Evolutionary conservation across 2,113 vertebrate species (phyloP).

Genomic region (Pseudois nayaur): DNA sequence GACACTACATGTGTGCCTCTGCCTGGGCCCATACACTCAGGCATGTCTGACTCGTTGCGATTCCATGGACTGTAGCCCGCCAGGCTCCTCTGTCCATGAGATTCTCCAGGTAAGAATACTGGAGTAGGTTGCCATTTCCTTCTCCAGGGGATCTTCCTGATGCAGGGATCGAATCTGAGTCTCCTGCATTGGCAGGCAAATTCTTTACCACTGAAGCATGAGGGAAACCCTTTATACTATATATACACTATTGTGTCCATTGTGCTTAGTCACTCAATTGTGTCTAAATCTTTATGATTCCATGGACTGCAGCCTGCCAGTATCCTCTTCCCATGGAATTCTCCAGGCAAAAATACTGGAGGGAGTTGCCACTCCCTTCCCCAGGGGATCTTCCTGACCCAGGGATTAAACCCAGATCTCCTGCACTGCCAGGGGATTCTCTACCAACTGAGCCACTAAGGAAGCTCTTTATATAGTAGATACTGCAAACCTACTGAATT

Average conservation of each 20-base stretch:
- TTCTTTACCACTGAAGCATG: neutral
- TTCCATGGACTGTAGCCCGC: neutral
- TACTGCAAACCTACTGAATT: neutral
- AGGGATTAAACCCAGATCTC: neutral
- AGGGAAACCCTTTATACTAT: neutral
- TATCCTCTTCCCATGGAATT: neutral
- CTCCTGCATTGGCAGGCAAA: neutral
- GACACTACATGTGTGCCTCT: neutral
- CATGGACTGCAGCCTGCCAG: neutral
- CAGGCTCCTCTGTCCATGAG: neutral
- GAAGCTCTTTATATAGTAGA: neutral
- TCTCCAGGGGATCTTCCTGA: neutral
- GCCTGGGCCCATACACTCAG: neutral
- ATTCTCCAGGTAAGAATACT: neutral
- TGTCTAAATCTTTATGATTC: neutral
- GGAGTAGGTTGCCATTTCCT: neutral
- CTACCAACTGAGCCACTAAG: neutral
- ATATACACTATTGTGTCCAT: neutral
- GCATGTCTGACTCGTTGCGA: neutral
- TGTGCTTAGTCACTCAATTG: neutral
- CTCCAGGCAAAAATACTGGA: neutral
- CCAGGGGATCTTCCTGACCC: neutral
- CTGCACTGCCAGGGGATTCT: neutral
- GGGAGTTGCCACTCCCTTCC: neutral
- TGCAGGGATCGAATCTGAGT: neutral